These are phyloP conservation scores for Sphaerophoria taeniata DNA, from an alignment of 2,888 invertebrate species.

Conservation along the genomic window DNA sequence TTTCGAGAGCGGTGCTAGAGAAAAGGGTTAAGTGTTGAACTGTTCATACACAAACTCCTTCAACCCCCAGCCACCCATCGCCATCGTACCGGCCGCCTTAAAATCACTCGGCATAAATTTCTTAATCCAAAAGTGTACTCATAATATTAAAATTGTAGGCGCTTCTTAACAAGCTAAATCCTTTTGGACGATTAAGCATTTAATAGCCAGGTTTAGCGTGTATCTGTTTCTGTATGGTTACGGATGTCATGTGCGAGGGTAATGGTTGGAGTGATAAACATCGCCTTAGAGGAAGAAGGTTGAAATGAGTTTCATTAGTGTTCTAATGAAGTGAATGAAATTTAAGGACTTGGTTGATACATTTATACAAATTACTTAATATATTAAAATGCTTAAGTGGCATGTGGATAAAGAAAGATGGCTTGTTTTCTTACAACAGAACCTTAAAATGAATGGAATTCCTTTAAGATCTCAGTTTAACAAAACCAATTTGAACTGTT, in stretches of 20 bases:
- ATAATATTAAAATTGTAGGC: constrained; percentile 57
- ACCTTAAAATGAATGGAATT: no score
- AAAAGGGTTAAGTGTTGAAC: constrained; percentile 11
- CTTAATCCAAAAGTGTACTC: constrained; percentile 49
- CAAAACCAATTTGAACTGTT: no score
- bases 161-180: constrained; percentile 46
- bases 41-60: no score
- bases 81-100: not conserved
- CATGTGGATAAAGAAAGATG: no score
- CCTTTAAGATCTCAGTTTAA: no score
- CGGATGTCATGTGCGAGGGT: not conserved
- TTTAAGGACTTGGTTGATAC: constrained; percentile 18
- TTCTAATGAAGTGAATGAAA: constrained; percentile 24
- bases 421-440: no score
- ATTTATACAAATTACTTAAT: not conserved
- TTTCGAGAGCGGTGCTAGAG: constrained; percentile 23
- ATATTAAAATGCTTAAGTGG: no score
- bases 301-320: constrained; percentile 29
- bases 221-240: not conserved
- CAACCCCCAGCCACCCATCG: not conserved
- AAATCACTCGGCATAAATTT: constrained; percentile 40
- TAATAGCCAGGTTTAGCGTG: constrained; percentile 36
- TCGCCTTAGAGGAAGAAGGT: not conserved
- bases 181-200: constrained; percentile 64
- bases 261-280: constrained; percentile 1